Evolutionary conservation across 2,113 vertebrate genomes (phyloP).

Genomic region (Guaruba guarouba): DNA sequence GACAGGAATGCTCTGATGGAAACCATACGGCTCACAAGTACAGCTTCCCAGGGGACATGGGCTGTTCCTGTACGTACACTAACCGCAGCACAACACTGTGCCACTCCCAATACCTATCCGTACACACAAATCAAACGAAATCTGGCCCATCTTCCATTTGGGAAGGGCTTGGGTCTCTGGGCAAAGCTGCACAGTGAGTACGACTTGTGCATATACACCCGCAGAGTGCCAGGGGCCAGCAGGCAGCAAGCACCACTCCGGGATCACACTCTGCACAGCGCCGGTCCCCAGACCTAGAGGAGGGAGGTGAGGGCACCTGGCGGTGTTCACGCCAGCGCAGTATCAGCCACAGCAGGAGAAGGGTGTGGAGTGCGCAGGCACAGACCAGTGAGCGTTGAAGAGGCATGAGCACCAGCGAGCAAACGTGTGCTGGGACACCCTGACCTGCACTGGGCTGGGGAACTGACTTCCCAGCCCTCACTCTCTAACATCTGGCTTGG

Average conservation of each 20-base stretch:
- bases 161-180: accelerated
- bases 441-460: accelerated
- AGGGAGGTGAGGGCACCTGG: accelerated
- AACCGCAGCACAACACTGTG: accelerated
- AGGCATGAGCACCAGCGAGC: accelerated
- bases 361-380: accelerated
- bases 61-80: not conserved
- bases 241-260: accelerated
- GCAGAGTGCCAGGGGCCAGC: not conserved
- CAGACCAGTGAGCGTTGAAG: not conserved
- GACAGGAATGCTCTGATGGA: slow-evolving; percentile 72
- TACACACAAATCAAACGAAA: not conserved
- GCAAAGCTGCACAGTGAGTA: accelerated
- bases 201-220: accelerated
- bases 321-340: accelerated
- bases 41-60: slow-evolving; percentile 25
- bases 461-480: not conserved
- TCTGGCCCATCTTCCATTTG: accelerated
- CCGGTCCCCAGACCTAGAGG: accelerated
- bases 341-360: accelerated
- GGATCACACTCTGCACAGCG: not conserved
- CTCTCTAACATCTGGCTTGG: not conserved
- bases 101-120: not conserved
- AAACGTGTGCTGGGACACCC: accelerated
- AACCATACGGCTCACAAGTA: slow-evolving; percentile 67